Evolutionary conservation across 2,797 vertebrate species (phyloP).

Genomic region (Acipenser ruthenus): DNA sequence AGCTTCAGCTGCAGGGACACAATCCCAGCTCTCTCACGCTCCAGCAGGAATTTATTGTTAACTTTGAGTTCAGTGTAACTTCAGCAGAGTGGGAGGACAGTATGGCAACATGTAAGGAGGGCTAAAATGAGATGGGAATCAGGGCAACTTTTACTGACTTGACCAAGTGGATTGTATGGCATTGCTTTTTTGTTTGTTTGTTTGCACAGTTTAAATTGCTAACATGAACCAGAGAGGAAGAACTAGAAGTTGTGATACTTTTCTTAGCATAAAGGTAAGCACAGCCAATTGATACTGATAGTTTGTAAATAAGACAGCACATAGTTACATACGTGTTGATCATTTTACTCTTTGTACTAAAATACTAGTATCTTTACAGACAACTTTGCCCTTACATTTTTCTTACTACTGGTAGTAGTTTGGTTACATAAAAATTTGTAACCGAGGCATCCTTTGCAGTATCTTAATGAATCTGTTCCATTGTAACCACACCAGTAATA

Average conservation of each 20-base stretch:
- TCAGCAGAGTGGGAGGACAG: slow-evolving; percentile 12
- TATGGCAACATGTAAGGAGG: slow-evolving; percentile 16
- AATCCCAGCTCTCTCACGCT: slow-evolving; percentile 57
- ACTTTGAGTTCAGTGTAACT: slow-evolving; percentile 40
- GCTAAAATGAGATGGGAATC: slow-evolving; percentile 10
- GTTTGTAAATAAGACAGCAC: too few relatives aligned
- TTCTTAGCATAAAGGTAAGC: slow-evolving; percentile 70
- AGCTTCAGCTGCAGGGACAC: slow-evolving; percentile 41
- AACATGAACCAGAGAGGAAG: slow-evolving; percentile 68
- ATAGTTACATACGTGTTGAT: too few relatives aligned
- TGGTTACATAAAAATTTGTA: too few relatives aligned
- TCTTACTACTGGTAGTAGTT: too few relatives aligned
- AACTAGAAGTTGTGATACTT: slow-evolving; percentile 63
- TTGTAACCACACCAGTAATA: too few relatives aligned
- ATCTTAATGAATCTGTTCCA: too few relatives aligned
- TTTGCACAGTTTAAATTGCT: slow-evolving; percentile 17
- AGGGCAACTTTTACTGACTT: slow-evolving; percentile 32
- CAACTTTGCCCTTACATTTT: too few relatives aligned
- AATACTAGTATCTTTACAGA: too few relatives aligned
- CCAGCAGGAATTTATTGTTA: slow-evolving; percentile 46
- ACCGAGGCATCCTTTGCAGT: too few relatives aligned
- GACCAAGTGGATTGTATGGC: slow-evolving; percentile 30
- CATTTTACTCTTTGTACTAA: too few relatives aligned
- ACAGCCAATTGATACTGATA: too few relatives aligned
- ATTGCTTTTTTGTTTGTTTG: slow-evolving; percentile 22